These are phyloP conservation scores for Meloe dianella DNA, from an alignment of 2,888 invertebrate species.

Conservation along the genomic window DNA sequence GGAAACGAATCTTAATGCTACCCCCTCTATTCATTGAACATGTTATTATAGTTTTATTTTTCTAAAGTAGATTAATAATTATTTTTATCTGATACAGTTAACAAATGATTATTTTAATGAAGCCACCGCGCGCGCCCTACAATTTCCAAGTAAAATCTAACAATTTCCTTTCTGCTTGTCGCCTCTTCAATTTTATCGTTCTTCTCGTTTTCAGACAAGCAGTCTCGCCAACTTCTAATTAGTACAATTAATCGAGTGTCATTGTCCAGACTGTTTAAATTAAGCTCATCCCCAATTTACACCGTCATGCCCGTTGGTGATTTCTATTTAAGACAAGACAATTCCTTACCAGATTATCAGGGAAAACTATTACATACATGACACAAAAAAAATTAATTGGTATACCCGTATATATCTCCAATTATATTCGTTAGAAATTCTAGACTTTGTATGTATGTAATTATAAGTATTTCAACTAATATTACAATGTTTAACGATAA, in stretches of 20 bases:
- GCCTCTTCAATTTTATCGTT: not conserved
- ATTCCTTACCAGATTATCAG: not conserved
- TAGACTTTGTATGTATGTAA: not conserved
- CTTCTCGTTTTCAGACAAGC: not conserved
- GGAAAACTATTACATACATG: not conserved
- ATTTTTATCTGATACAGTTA: not conserved
- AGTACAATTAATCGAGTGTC: slow-evolving; percentile 26
- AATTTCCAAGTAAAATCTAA: not conserved
- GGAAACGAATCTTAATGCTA: not conserved
- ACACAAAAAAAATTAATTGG: not conserved
- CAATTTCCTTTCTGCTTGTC: not conserved
- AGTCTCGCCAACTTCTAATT: slow-evolving; percentile 24
- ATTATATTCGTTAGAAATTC: not conserved
- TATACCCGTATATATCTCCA: not conserved
- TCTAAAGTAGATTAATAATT: too few species aligned
- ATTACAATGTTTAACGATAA: not conserved
- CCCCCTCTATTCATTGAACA: too few species aligned
- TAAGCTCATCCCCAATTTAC: slow-evolving; percentile 29
- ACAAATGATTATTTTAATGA: not conserved
- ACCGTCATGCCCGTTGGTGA: slow-evolving; percentile 18
- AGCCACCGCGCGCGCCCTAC: too few species aligned
- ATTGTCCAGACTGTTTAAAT: slow-evolving; percentile 30
- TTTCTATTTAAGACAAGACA: not conserved
- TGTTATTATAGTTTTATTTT: too few species aligned
- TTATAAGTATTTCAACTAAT: not conserved